Evolutionary conservation across 2,888 invertebrate species (phyloP), one percentile per base, ranked within the genome.

Genomic region (Gryllus longicercus): DNA sequence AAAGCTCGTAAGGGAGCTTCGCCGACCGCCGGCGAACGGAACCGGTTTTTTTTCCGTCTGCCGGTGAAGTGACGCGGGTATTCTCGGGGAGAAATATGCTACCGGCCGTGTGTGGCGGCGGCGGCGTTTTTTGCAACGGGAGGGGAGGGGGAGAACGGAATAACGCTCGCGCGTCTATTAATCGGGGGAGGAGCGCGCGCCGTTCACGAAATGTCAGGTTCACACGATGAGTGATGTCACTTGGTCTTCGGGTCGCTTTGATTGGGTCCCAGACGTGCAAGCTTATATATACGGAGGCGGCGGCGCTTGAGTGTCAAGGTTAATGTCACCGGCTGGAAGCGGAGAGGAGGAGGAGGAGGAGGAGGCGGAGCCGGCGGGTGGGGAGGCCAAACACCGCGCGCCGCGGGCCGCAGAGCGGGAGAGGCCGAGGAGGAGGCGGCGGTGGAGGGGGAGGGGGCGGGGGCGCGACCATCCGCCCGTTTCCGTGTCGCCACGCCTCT

Each of bases 271-370:
- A n/a, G 63, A 18, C 14, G 14, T 18, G 63, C 63, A 63, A 8
- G 63, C 63, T 63, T 63, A 63, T 63, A 63, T 63, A 63, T 63
- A n/a, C 63, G 63, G 63, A 63, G 63, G 63, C n/a, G 38, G 38
- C 63, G 4, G 63, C n/a, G 14, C 63, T 63, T n/a, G 63, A 63
- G 63, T 63, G 63, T 63, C 63, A 63, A 63, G 63, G 63, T 63
- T 63, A 63, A 63, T 63, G 63, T 63, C 63, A 63, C 63, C 63
- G 14, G 16, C 16, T 14, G 8, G 63, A 16, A n/a, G 16, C 14
- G 63, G 63, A 63, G 63, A n/a, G 63, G 63, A 63, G 63, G 16
- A 18, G 63, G n/a, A n/a, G n/a, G n/a, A n/a, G n/a, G 14, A 2
- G 14, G 63, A 5, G 63, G n/a, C 4, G 63, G 4, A 63, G 63